Evolutionary conservation across 2,888 invertebrate genomes (phyloP).

Genomic region (Gisinianus flammeolus): DNA sequence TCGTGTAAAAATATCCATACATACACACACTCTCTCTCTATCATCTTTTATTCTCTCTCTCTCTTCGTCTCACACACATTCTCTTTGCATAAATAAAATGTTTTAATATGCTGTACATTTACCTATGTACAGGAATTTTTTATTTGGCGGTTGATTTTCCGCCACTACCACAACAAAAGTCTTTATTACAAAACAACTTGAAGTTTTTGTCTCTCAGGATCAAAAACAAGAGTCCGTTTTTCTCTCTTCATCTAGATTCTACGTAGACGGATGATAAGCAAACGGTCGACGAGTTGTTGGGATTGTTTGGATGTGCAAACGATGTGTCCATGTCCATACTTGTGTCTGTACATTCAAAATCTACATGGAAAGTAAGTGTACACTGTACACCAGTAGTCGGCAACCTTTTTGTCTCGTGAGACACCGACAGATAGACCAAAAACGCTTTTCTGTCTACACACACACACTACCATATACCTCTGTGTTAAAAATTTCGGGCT

Average conservation of each 20-base stretch:
- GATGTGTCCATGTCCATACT: too few relatives aligned
- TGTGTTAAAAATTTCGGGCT: too few relatives aligned
- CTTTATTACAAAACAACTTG: neutral
- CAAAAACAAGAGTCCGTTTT: neutral
- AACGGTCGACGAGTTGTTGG: neutral
- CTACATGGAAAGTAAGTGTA: too few relatives aligned
- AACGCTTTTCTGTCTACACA: too few relatives aligned
- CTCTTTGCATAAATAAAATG: constrained; percentile 38
- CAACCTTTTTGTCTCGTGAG: too few relatives aligned
- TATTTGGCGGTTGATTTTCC: too few relatives aligned
- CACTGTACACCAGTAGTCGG: too few relatives aligned
- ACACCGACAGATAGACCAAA: too few relatives aligned
- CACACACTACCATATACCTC: too few relatives aligned
- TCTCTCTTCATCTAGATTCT: neutral
- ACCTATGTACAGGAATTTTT: too few relatives aligned
- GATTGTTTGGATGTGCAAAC: neutral
- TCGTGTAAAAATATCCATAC: neutral
- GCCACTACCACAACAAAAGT: neutral
- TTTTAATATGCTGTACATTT: neutral
- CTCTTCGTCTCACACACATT: constrained; percentile 9
- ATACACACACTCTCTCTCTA: constrained; percentile 2
- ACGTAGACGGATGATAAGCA: neutral
- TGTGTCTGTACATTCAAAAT: neutral
- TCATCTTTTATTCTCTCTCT: neutral
- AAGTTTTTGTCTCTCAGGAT: neutral